Conservation (phyloP, 2,113 vertebrate species). For the Cochlearius cochlearius region DNA sequence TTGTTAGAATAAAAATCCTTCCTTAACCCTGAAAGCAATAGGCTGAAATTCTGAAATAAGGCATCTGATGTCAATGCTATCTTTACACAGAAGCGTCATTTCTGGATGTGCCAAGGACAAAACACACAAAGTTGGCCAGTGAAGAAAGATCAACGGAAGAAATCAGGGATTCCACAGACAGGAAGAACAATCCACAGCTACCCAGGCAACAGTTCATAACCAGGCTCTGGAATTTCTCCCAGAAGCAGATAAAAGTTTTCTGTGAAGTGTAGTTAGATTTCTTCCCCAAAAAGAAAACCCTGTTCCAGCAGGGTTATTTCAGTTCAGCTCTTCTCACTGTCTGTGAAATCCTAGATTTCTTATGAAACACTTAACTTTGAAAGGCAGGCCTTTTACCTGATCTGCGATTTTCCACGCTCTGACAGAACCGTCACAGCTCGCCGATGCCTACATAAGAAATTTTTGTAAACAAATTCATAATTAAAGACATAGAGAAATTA, state of each 20-base stretch:
- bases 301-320: not conserved
- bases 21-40: not conserved
- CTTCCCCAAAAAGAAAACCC: not conserved
- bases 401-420: constrained; percentile 89
- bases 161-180: not conserved
- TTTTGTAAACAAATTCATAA: not conserved
- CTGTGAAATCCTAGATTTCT: not conserved
- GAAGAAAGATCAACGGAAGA: not conserved
- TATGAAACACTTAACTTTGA: not conserved
- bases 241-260: not conserved
- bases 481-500: not conserved
- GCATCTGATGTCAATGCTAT: not conserved
- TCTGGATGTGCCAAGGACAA: not conserved
- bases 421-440: constrained; percentile 94
- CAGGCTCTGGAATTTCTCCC: not conserved
- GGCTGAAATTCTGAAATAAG: not conserved
- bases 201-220: not conserved
- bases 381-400: constrained; percentile 77
- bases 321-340: not conserved
- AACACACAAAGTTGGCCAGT: not conserved
- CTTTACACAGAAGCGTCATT: not conserved
- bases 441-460: constrained; percentile 79
- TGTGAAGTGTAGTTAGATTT: not conserved
- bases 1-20: not conserved
- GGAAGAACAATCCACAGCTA: not conserved